phyloP scores from a whole-genome alignment of 2,888 invertebrate genomes.

The Galerucella calmariensis region DNA sequence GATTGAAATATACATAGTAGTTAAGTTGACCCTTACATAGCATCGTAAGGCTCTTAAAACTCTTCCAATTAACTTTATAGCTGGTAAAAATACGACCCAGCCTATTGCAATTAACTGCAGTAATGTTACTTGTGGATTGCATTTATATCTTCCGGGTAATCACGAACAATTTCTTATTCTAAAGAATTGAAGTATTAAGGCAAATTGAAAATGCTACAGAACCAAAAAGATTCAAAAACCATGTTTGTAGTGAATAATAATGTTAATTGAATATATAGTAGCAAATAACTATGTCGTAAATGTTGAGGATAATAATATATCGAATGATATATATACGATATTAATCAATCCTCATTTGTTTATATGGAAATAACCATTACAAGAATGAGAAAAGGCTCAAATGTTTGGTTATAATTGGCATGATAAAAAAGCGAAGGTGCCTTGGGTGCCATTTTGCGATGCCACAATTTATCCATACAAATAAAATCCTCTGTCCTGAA shows the following conservation, averaged over 20 bases:
- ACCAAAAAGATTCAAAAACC: constrained; percentile 1
- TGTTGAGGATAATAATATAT: too few species aligned
- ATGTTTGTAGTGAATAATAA: not conserved
- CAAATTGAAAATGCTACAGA: constrained; percentile 44
- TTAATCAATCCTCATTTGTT: too few species aligned
- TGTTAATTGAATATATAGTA: not conserved
- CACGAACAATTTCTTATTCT: constrained; percentile 47
- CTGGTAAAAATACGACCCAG: constrained; percentile 51
- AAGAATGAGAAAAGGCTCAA: too few species aligned
- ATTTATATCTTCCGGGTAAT: constrained; percentile 53
- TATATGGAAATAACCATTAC: too few species aligned
- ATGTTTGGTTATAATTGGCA: too few species aligned
- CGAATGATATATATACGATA: too few species aligned
- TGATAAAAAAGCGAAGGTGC: too few species aligned
- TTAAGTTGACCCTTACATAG: constrained; percentile 46
- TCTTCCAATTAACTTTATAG: constrained; percentile 47
- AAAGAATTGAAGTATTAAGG: constrained; percentile 51
- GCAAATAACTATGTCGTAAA: not conserved
- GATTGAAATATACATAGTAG: constrained; percentile 45
- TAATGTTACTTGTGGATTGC: constrained; percentile 48
- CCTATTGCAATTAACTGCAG: constrained; percentile 53
- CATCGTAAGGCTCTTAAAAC: constrained; percentile 45
- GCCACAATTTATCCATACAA: too few species aligned
- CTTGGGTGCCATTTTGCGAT: too few species aligned
- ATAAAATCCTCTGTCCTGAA: too few species aligned